Evolutionary conservation across 1,140 invertebrate genomes (phyloP).

Genomic region (Tyrophagus putrescentiae): DNA sequence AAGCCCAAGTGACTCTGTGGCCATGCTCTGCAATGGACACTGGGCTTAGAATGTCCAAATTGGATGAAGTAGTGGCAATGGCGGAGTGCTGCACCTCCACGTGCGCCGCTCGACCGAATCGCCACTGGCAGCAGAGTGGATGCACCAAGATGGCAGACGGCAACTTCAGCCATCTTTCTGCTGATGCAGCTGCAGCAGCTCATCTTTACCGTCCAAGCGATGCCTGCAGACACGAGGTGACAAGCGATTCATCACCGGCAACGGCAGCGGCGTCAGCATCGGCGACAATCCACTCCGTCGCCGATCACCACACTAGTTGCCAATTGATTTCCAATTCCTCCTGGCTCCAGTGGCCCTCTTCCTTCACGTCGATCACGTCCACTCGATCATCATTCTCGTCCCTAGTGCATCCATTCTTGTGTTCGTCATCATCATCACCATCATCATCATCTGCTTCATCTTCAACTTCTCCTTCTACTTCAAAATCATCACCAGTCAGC

Average conservation of each 20-base stretch:
- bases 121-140: too few species aligned
- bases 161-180: not conserved
- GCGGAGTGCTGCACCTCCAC: not conserved
- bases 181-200: not conserved
- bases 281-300: too few species aligned
- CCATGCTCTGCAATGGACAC: not conserved
- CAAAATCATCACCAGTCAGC: constrained; percentile 6
- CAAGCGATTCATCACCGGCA: constrained; percentile 6
- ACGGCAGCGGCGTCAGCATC: too few species aligned
- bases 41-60: not conserved
- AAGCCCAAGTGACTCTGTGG: too few species aligned
- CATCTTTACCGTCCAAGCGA: not conserved
- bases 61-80: not conserved
- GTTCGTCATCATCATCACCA: not conserved
- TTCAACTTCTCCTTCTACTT: too few species aligned
- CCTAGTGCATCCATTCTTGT: not conserved
- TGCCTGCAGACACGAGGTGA: constrained; percentile 1
- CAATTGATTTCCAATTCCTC: too few species aligned
- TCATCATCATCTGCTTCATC: too few species aligned
- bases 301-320: too few species aligned
- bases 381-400: not conserved
- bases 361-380: not conserved
- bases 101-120: not conserved
- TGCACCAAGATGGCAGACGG: too few species aligned
- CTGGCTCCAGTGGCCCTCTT: too few species aligned